Conservation (phyloP, 1,140 invertebrate species). For the Drosophila bocki region DNA sequence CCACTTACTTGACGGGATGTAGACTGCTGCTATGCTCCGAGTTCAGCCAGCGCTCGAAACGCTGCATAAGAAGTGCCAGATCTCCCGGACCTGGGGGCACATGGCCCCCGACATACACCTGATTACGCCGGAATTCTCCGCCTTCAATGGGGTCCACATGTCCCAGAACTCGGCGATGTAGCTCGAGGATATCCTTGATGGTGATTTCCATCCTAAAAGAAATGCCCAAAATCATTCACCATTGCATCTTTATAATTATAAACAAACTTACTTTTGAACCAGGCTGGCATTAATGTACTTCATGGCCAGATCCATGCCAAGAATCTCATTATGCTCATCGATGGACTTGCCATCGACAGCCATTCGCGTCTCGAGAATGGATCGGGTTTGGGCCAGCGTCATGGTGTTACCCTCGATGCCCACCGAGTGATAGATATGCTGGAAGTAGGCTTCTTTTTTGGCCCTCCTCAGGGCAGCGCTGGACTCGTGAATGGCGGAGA, state of each 20-base stretch:
- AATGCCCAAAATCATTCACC: slow-evolving; percentile 1
- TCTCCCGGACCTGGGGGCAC: slow-evolving; percentile 94
- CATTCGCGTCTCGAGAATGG: slow-evolving; percentile 96
- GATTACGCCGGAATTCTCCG: slow-evolving; percentile 92
- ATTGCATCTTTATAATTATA: not conserved
- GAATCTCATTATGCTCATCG: slow-evolving; percentile 98
- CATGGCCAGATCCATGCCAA: slow-evolving; percentile 97
- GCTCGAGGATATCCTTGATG: slow-evolving; percentile 95
- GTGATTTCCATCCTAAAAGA: slow-evolving; percentile 88
- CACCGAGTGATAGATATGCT: slow-evolving; percentile 98
- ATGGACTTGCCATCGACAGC: slow-evolving; percentile 97
- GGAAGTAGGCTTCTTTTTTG: slow-evolving; percentile 97
- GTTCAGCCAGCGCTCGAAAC: slow-evolving; percentile 96
- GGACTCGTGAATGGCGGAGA: slow-evolving; percentile 92
- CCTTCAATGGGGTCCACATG: slow-evolving; percentile 96
- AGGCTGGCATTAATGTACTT: slow-evolving; percentile 97
- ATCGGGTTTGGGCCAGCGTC: slow-evolving; percentile 96
- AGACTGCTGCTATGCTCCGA: slow-evolving; percentile 93
- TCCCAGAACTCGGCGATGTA: slow-evolving; percentile 96
- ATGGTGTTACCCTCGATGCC: slow-evolving; percentile 99
- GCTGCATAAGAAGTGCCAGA: slow-evolving; percentile 93
- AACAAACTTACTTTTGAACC: slow-evolving; percentile 87
- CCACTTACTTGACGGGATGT: slow-evolving; percentile 92
- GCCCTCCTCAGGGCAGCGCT: slow-evolving; percentile 92
- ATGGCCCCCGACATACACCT: slow-evolving; percentile 97